Base-by-base conservation (phyloP, 23 tunicate genomes). In the Styela plicata region DNA sequence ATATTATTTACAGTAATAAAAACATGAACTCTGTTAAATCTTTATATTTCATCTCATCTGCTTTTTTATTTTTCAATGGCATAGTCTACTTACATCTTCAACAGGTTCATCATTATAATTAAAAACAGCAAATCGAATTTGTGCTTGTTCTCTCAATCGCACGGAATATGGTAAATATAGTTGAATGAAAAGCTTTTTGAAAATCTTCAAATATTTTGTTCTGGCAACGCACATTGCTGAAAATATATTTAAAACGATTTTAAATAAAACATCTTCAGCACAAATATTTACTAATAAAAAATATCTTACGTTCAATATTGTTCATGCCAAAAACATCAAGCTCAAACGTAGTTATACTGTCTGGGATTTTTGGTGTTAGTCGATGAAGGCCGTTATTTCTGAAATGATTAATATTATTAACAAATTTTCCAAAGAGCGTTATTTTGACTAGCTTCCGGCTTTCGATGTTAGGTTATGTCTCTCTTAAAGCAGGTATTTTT, bases 161-260 rank as follows among this genome's bases (percentile, higher is more conserved):
- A 83, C 30, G 2, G 86, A 83, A 63, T 83, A 83, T 7, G 86
- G 86, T 10, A 36, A 16, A 53, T 73, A 31, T 21, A 83, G 78
- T 83, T 83, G 86, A 24, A 83, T 74, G 69, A 83, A 83, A 24
- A 83, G 44, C 13, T 73, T 37, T 57, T 83, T 73, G 33, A 70
- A 70, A 26, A 83, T 80, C 63, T 36, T 52, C 2, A 83, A 19
- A 31, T 83, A 79, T 0, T 3, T 74, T 1, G 86, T 20, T 26
- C 23, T 23, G 1, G 86, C 80, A 57, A 83, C 53, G 30, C 86
- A 83, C 44, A 83, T 71, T 16, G 80, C 86, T 36, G 78, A 82
- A 74, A 37, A 33, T 26, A 33, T 1, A n/a, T n/a, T 13, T 24
- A 73, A 17, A 69, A n/a, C 23, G 25, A 69, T 16, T 16, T 16